Conservation (phyloP, 2,888 invertebrate species). For the Troilus luridus region DNA sequence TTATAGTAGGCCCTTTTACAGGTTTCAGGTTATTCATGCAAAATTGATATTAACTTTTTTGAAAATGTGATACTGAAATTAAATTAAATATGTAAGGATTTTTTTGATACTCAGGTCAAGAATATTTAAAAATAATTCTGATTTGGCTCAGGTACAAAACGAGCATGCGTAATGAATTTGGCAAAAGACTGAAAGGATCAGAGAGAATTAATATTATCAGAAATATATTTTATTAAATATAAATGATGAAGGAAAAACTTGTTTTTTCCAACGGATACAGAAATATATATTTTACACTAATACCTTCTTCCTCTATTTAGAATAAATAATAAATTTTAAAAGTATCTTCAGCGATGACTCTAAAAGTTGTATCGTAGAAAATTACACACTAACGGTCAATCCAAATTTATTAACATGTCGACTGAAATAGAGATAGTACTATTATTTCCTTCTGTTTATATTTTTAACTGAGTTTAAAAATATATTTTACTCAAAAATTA, state of each 20-base stretch:
- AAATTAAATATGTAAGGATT: background rate
- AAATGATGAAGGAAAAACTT: background rate
- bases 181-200: background rate
- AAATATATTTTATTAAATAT: constrained; percentile 19
- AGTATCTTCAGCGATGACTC: background rate
- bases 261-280: background rate
- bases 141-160: background rate
- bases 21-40: too few species aligned
- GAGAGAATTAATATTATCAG: background rate
- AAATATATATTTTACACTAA: background rate
- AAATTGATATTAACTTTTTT: too few species aligned
- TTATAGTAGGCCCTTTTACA: too few species aligned
- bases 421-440: background rate
- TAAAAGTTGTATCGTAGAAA: background rate
- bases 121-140: constrained; percentile 19
- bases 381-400: background rate
- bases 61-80: background rate
- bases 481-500: background rate
- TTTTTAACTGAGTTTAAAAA: background rate
- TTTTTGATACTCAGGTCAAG: background rate
- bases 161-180: constrained; percentile 17
- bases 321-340: background rate
- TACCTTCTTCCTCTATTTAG: background rate
- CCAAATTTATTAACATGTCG: constrained; percentile 12
- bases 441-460: constrained; percentile 9